Evolutionary conservation across 2,888 invertebrate species (phyloP), one percentile per base, ranked within the genome.

Genomic region (Cataglyphis livida): DNA sequence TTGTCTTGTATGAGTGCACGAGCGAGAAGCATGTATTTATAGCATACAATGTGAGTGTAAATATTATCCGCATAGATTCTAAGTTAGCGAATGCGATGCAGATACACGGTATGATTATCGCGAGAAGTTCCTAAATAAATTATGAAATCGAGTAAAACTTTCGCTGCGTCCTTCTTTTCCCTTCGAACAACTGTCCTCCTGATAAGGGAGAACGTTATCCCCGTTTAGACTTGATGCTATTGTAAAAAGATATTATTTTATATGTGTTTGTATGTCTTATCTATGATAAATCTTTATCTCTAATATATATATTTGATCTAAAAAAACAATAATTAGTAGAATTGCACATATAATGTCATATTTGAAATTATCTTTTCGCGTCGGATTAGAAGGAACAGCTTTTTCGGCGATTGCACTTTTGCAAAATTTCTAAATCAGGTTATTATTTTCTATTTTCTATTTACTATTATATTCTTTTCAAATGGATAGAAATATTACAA

Each of bases 111-210:
- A 88, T 84, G 75, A 68, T 90, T 91, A 90, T 91, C 88, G 91
- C 91, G 91, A 91, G 89, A 92, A 92, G 92, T 92, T 92, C 92
- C 92, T 92, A 92, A 92, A 92, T 92, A 92, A 92, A 92, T 89
- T 87, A 90, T 84, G 82, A 85, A 86, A 86, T 81, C 84, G 70
- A 75, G 66, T 61, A 78, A 35, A 74, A 88, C 41, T 4, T 32
- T n/a, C 7, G 18, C 35, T 44, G 54, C 21, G 15, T 70, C 28
- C 21, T 79, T 79, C 59, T 51, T 51, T 59, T 35, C n/a, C n/a
- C 71, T 21, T 21, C 12, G 0, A 18, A 57, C 21, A 32, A 21
- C 21, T 44, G 25, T 41, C 32, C 6, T 21, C 35, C 28, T 10
- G 6, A 6, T n/a, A 57, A 18, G 35, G 5, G 35, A 35, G 35